Percentiles rank a stretch among this genome's conserved stretches.
phyloP scores from a whole-genome alignment of 2,113 vertebrate species.

The Fregata magnificens region DNA sequence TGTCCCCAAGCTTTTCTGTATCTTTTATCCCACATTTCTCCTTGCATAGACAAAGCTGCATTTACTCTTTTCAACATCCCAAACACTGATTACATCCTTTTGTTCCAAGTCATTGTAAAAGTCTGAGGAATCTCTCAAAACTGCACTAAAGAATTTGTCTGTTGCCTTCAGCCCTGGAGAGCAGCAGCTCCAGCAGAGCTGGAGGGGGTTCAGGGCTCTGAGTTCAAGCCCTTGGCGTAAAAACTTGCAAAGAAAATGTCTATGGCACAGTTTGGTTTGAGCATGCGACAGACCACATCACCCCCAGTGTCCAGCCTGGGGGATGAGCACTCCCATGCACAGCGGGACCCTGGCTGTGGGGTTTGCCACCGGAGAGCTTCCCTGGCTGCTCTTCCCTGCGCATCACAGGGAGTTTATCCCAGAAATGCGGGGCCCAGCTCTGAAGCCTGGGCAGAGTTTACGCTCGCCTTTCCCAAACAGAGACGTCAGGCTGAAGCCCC shows the following conservation, averaged over 20 bases:
- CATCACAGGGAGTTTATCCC: rapidly evolving
- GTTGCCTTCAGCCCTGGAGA: background rate
- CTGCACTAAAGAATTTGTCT: background rate
- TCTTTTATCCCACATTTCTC: background rate
- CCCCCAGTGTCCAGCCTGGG: background rate
- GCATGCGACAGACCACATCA: rapidly evolving
- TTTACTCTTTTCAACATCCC: background rate
- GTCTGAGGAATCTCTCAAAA: too few relatives aligned
- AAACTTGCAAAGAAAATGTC: background rate
- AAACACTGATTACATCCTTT: background rate
- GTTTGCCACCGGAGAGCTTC: background rate
- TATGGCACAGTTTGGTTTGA: rapidly evolving
- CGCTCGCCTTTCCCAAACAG: rapidly evolving
- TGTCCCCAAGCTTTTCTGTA: background rate
- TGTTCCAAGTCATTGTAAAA: background rate
- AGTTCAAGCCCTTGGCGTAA: background rate
- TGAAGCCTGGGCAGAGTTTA: background rate
- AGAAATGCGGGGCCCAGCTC: rapidly evolving
- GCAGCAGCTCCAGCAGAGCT: background rate
- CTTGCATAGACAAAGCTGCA: background rate
- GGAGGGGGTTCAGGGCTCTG: too few relatives aligned
- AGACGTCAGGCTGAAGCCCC: background rate
- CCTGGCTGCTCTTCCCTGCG: rapidly evolving
- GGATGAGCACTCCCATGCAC: rapidly evolving
- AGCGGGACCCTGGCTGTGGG: rapidly evolving